Evolutionary conservation across 2,888 invertebrate species (phyloP), one percentile per base, ranked within the genome.

Genomic region (Leptura quadrifasciata): DNA sequence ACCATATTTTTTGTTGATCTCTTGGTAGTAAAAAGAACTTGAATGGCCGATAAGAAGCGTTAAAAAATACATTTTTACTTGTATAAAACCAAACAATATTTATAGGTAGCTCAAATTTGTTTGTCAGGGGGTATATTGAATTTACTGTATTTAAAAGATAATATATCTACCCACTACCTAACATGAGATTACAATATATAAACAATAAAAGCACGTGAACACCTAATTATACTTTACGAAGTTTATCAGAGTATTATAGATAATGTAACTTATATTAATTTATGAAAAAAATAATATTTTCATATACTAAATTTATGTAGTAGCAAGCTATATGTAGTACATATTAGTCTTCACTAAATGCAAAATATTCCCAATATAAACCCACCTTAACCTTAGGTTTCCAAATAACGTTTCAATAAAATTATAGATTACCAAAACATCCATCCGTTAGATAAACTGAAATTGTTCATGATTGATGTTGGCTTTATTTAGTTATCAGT

Each of bases 161-260:
- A 63, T 39, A 47, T 39, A 39, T 20, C 63, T 39, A 35, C 24
- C n/a, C 20, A 63, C 39, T 63, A 20, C 18, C 35, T 63, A n/a
- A 39, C 39, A 39, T 27, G 18, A n/a, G 47, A 47, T 47, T 47
- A 47, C 5, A 39, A 39, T 57, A 60, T 27, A 31, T 60, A 55
- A 55, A 55, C 27, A 68, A 39, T 68, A 68, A 68, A 15, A 57
- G 15, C 68, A 68, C 68, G 55, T 68, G 47, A 68, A 55, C 31
- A 52, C 17, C 55, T 54, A 68, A 68, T 68, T 57, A 68, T 15
- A 27, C 39, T 35, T 18, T 10, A 21, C 55, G 68, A 68, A 68
- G 31, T 57, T 68, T 68, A 68, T 68, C 68, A 68, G 31, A 63
- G 18, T 24, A 10, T 31, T 52, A 65, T 57, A 65, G 67, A 67